These are phyloP conservation scores for Caerostris darwini DNA, from an alignment of 1,140 invertebrate genomes.

Conservation along the genomic window DNA sequence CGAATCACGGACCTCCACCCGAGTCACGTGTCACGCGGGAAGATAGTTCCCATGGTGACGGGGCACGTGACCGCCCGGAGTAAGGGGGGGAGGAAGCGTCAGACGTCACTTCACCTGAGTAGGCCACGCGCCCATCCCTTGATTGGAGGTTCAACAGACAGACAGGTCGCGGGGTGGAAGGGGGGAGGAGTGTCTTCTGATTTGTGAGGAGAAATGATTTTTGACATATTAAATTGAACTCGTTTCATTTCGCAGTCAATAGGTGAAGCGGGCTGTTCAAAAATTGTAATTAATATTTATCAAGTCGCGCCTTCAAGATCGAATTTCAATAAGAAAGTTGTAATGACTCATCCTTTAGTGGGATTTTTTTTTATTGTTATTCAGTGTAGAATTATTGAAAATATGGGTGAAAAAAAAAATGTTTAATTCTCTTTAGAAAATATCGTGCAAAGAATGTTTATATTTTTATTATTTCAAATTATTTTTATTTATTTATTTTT, in stretches of 20 bases:
- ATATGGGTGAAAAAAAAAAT: no score
- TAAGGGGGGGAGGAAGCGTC: background rate
- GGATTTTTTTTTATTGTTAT: no score
- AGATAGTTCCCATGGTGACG: slow-evolving; percentile 57
- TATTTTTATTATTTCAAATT: no score
- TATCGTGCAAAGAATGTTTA: no score
- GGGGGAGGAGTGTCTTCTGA: background rate
- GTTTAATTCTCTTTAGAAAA: no score
- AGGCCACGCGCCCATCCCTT: slow-evolving; percentile 10
- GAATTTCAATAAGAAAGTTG: background rate
- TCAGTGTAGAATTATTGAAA: no score
- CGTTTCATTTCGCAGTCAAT: background rate
- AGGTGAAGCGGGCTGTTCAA: background rate
- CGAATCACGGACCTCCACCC: background rate
- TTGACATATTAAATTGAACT: slow-evolving; percentile 9
- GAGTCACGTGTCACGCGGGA: slow-evolving; percentile 11
- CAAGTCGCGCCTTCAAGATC: background rate
- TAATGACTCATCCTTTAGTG: no score
- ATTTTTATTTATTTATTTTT: no score
- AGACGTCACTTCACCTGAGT: slow-evolving; percentile 58
- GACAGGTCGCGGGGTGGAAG: background rate
- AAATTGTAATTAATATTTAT: background rate
- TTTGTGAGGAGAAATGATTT: background rate
- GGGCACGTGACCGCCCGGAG: slow-evolving; percentile 30
- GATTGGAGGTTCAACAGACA: background rate